Base-by-base conservation (phyloP, 2,797 vertebrate species). In the Galagoides demidoff region DNA sequence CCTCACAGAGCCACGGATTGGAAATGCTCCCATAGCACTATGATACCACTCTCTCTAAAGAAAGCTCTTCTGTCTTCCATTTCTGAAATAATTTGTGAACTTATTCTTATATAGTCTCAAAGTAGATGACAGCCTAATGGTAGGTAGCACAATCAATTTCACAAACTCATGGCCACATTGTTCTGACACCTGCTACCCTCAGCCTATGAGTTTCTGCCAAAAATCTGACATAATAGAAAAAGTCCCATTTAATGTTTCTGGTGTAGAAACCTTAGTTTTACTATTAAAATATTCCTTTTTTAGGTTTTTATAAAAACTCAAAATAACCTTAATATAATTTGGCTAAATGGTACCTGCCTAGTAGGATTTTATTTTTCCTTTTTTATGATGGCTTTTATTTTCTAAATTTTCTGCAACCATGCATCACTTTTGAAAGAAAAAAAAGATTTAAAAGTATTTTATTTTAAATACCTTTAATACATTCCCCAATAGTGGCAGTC, bases 371-470 rank as follows among this genome's bases (percentile, higher is more conserved):
- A 82, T 34, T 39, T 49, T 92, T 78, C 22, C 45, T 89, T 85
- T 43, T 37, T 45, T 55, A 55, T 45, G 59, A 55, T 52, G 20
- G 52, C 70, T 88, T 85, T 5, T 20, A 95, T 66, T 63, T 93
- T 81, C 89, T 70, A 93, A 84, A 76, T 92, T 83, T 91, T 93
- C 27, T 81, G n/a, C 29, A 96, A 83, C 4, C 94, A 86, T 37
- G 34, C 7, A 55, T 84, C 52, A n/a, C 19, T 88, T 93, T 66
- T 61, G 0, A 78, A 68, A 89, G 2, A 34, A 88, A 85, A 82
- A 37, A 78, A 57, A 13, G 13, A 93, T 2, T 90, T 61, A 39
- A 43, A 43, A 61, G 0, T 57, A 37, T 61, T 82, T n/a, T 34
- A 85, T 64, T 86, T 90, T 90, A 89, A 92, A 90, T 81, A 79